Base-by-base conservation (phyloP, 2,888 invertebrate genomes). In the Malthinus seriepunctatus region DNA sequence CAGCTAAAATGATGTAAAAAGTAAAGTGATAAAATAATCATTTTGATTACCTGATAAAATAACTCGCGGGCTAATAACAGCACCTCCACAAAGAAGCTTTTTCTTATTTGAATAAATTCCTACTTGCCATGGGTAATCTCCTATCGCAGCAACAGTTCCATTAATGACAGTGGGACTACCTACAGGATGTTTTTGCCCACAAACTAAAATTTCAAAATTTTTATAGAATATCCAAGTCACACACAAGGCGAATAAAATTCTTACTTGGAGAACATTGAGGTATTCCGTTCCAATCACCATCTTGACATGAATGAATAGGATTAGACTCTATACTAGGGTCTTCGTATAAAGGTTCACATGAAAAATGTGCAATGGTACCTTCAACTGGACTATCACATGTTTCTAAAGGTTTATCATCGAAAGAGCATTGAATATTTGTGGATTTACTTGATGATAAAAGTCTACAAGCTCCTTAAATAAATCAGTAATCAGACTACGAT, bases 161-260 rank as follows among this genome's bases (percentile, higher is more conserved):
- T 45, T 45, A n/a, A 60, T 12, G 38, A 60, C 11, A 14, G 52
- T 48, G 6, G 46, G 3, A 6, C 10, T 14, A 15, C 60, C 73
- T 33, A 66, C 56, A 0, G 71, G 71, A 34, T 58, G 66, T 56
- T 73, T 71, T 56, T 71, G 63, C 38, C 78, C 78, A 62, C 78
- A 78, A 11, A 71, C 78, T 23, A 23, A 23, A 23, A 23, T 23
- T 23, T n/a, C n/a, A n/a, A n/a, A n/a, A n/a, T n/a, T n/a, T n/a
- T n/a, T n/a, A n/a, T n/a, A n/a, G n/a, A n/a, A n/a, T n/a, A n/a
- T n/a, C n/a, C n/a, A n/a, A n/a, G n/a, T n/a, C n/a, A n/a, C n/a
- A n/a, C n/a, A n/a, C n/a, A n/a, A n/a, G n/a, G n/a, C 34, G 1
- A 35, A 10, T 0, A 12, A 45, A 32, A 32, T 11, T 32, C 51